phyloP scores from a whole-genome alignment of 1,140 invertebrate species.

The Geopemphigus sp. region DNA sequence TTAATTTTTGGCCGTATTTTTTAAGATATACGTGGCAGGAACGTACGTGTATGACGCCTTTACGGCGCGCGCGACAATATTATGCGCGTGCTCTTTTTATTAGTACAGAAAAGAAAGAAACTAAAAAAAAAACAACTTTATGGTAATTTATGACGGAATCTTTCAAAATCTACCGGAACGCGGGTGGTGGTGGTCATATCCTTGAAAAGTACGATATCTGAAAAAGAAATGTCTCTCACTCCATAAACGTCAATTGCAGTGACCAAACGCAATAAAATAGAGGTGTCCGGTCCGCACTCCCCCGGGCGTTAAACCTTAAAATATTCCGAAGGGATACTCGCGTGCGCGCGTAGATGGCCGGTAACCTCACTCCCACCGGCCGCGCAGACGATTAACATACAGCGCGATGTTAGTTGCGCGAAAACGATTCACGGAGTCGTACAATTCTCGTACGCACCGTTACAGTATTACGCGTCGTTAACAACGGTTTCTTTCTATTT shows the following conservation, averaged over 20 bases:
- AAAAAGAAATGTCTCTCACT: constrained; percentile 46
- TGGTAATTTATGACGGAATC: constrained; percentile 32
- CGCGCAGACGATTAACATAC: neutral
- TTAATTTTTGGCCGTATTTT: no score
- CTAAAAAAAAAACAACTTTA: constrained; percentile 9
- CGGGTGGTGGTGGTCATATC: neutral
- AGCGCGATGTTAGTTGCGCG: neutral
- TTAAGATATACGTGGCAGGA: no score
- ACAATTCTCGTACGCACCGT: no score
- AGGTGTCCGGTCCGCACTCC: constrained; percentile 2
- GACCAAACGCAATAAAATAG: constrained; percentile 47
- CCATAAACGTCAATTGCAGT: constrained; percentile 48
- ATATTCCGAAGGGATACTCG: constrained; percentile 42
- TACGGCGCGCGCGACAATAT: neutral
- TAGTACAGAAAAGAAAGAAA: neutral
- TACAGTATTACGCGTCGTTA: no score
- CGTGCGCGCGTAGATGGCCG: neutral
- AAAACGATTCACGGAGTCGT: no score
- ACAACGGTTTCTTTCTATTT: no score
- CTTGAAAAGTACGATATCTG: constrained; percentile 13
- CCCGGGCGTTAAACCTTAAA: constrained; percentile 22
- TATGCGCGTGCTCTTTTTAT: neutral
- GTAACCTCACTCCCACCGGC: no score
- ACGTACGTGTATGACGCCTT: neutral
- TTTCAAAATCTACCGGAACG: constrained; percentile 22